These are phyloP conservation scores for Ips typographus DNA, from an alignment of 1,140 invertebrate species.

Conservation along the genomic window DNA sequence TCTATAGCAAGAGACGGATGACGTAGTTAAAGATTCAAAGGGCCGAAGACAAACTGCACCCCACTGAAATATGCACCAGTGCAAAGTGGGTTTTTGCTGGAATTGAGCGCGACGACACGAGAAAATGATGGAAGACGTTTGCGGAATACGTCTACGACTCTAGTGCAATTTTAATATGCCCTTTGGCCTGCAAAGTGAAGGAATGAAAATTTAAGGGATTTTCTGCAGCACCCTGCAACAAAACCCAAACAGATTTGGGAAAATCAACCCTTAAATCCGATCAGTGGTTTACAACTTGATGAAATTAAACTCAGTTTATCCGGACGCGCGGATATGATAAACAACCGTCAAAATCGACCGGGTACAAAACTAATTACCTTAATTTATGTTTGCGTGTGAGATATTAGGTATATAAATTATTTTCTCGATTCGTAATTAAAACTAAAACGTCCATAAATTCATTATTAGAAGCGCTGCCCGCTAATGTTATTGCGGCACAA, in stretches of 20 bases:
- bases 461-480: constrained; percentile 23
- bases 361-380: constrained; percentile 24
- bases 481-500: constrained; percentile 28
- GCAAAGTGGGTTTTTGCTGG: constrained; percentile 16
- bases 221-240: too few relatives aligned
- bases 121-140: constrained; percentile 8
- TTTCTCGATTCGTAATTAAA: constrained; percentile 30
- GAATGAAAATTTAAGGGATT: neutral
- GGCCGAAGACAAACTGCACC: constrained; percentile 15
- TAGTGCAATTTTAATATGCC: constrained; percentile 1
- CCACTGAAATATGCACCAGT: constrained; percentile 12
- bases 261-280: too few relatives aligned
- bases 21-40: constrained; percentile 18
- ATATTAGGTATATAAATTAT: constrained; percentile 31
- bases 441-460: constrained; percentile 30
- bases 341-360: neutral
- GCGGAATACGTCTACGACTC: neutral
- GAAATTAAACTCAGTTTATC: neutral
- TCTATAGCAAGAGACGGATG: constrained; percentile 24
- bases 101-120: constrained; percentile 1
- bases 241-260: too few relatives aligned
- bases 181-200: neutral
- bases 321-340: neutral
- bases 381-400: constrained; percentile 30
- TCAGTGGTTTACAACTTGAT: too few relatives aligned